Percentiles rank a stretch among this genome's conserved stretches.
Evolutionary conservation across 1,140 invertebrate species (phyloP).

Genomic region (Protaetia brevitarsis): DNA sequence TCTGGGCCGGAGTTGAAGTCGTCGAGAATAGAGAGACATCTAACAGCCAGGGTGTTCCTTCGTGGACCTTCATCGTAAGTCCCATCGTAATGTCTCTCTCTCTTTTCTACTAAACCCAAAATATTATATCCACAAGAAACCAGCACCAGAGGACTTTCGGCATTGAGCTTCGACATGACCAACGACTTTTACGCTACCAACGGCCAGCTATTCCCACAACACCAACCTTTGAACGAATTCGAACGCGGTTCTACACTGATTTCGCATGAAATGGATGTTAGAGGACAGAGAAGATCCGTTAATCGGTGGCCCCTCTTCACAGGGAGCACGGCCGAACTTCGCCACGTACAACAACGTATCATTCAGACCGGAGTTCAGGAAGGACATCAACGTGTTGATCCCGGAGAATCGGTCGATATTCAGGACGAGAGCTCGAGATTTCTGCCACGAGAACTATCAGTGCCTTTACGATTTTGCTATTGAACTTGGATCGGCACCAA

Average conservation of each 20-base stretch:
- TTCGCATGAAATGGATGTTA: constrained; percentile 75
- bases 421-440: constrained; percentile 59
- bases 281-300: constrained; percentile 68
- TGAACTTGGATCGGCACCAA: constrained; percentile 79
- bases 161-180: constrained; percentile 79
- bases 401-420: constrained; percentile 68
- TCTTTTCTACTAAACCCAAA: not conserved
- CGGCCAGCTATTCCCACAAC: constrained; percentile 56
- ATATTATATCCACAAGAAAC: constrained; percentile 63
- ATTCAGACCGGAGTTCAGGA: constrained; percentile 72
- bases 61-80: constrained; percentile 84
- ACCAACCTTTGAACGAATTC: constrained; percentile 65
- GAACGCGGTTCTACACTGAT: constrained; percentile 68
- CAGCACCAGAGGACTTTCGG: constrained; percentile 83
- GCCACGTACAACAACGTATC: constrained; percentile 75
- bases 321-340: constrained; percentile 72
- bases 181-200: constrained; percentile 83
- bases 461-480: constrained; percentile 85
- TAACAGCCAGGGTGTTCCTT: constrained; percentile 81
- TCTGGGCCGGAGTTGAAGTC: constrained; percentile 89
- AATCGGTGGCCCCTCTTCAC: constrained; percentile 64
- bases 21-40: constrained; percentile 84
- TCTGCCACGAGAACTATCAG: constrained; percentile 80
- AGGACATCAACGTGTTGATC: constrained; percentile 66
- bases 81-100: no score